These are phyloP conservation scores for Pteria penguin DNA, from an alignment of 2,888 invertebrate genomes.

Conservation along the genomic window DNA sequence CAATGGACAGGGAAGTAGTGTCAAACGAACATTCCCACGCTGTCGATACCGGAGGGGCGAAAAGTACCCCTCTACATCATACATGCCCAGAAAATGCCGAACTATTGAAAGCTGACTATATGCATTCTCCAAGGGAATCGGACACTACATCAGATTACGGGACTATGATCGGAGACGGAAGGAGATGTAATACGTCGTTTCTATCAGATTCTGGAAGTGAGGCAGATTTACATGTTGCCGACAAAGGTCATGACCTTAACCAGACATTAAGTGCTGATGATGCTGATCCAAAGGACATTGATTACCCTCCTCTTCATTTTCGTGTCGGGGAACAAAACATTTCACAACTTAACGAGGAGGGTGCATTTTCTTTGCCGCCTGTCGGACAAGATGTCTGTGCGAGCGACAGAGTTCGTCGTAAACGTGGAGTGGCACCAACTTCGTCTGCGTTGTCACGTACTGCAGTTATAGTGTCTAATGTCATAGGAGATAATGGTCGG, in stretches of 20 bases:
- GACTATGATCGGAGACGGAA: constrained; percentile 58
- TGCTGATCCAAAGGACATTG: not conserved
- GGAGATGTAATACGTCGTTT: constrained; percentile 51
- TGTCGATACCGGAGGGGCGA: constrained; percentile 16
- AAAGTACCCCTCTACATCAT: not conserved
- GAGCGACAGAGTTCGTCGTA: constrained; percentile 15
- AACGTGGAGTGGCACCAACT: constrained; percentile 18
- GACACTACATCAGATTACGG: constrained; percentile 61
- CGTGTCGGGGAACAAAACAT: constrained; percentile 21
- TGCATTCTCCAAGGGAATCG: constrained; percentile 43
- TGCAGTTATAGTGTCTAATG: constrained; percentile 16
- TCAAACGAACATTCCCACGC: constrained; percentile 37
- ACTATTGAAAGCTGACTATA: not conserved
- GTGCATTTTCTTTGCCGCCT: constrained; percentile 19
- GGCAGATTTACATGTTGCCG: constrained; percentile 14
- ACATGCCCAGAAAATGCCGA: constrained; percentile 3
- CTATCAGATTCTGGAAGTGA: constrained; percentile 49
- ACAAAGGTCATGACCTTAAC: no score
- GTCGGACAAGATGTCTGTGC: constrained; percentile 36
- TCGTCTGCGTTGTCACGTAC: not conserved
- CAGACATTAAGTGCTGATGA: not conserved
- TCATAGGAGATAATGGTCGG: not conserved
- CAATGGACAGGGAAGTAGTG: constrained; percentile 37
- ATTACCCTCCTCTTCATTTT: not conserved
- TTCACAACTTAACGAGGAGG: constrained; percentile 4